Evolutionary conservation across 2,797 vertebrate genomes (phyloP), one percentile per base, ranked within the genome.

Genomic region (Sebastes hopkinsi): DNA sequence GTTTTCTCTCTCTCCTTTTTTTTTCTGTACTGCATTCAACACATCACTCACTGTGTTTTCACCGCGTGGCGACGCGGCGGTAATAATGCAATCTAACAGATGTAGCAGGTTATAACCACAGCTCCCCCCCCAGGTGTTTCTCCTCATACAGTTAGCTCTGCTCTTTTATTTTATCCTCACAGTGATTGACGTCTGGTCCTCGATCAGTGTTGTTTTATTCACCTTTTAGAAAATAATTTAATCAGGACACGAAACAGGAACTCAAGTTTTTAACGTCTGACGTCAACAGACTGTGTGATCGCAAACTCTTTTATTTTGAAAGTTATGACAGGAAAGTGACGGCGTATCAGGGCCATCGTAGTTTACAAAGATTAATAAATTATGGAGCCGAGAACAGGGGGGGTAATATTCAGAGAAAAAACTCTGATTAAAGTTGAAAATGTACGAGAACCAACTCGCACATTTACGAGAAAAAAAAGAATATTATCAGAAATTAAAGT

Each of bases 41-140:
- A 1, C 88, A 72, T 88, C 69, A 12, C 79, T 88, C 86, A 87
- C 90, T 88, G 87, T 87, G 82, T 88, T 78, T 60, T 9, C 5
- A 6, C 23, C 18, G 9, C 20, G 1, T 29, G 13, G 3, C 22
- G 3, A 1, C 2, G 30, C 25, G 1, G 72, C 14, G 7, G 55
- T 20, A 38, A 77, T 79, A 56, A 91, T 80, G 86, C 88, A 87
- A 86, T 50, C 52, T 71, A 54, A 30, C 86, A 61, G 81, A 93
- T 92, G 91, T 93, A 93, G 91, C 92, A 89, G 84, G 72, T 87
- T 83, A 55, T 22, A 56, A 70, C 69, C 73, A 12, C 74, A 10
- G 38, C 7, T 7, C 55, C 27, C 38, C 3, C n/a, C 55, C 5
- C 11, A 9, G 4, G n/a, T 55, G 64, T 77, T 75, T 22, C 67